These are phyloP conservation scores for Chrysolina americana DNA, from an alignment of 2,888 invertebrate species.

Conservation along the genomic window DNA sequence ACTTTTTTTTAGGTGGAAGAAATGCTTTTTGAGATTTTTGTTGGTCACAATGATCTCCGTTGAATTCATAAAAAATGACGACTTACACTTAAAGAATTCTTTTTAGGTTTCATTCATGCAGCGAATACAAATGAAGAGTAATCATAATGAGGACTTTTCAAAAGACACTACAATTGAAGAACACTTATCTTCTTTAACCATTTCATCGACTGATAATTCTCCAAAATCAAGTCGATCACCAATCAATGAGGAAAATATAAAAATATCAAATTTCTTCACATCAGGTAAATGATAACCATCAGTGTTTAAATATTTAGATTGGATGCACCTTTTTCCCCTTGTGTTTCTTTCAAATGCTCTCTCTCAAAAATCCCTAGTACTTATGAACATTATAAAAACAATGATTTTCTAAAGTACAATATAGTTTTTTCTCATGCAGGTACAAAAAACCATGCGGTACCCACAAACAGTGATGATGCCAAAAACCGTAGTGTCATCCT, in stretches of 20 bases:
- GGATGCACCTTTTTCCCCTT: too few species aligned
- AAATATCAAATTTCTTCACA: conserved; percentile 58
- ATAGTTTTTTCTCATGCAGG: neutral
- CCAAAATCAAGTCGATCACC: conserved; percentile 55
- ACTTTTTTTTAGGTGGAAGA: too few species aligned
- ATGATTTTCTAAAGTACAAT: too few species aligned
- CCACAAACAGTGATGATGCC: conserved; percentile 37
- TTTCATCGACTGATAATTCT: conserved; percentile 59
- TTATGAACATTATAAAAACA: too few species aligned
- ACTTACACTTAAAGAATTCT: conserved; percentile 2
- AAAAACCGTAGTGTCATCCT: conserved; percentile 70
- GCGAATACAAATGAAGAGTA: conserved; percentile 62
- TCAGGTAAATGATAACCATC: conserved; percentile 50
- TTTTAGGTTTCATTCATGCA: conserved; percentile 71
- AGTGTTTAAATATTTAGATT: neutral
- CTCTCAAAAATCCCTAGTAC: too few species aligned
- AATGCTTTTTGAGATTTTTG: too few species aligned
- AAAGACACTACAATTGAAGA: conserved; percentile 58
- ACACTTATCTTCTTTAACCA: conserved; percentile 56
- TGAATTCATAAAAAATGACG: too few species aligned
- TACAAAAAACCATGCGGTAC: conserved; percentile 23
- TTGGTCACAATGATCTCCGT: too few species aligned
- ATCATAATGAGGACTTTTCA: conserved; percentile 53
- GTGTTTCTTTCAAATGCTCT: too few species aligned
- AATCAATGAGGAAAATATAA: conserved; percentile 50